These are phyloP conservation scores for Geophilus truncorum DNA, from an alignment of 2,888 invertebrate genomes.

Conservation along the genomic window DNA sequence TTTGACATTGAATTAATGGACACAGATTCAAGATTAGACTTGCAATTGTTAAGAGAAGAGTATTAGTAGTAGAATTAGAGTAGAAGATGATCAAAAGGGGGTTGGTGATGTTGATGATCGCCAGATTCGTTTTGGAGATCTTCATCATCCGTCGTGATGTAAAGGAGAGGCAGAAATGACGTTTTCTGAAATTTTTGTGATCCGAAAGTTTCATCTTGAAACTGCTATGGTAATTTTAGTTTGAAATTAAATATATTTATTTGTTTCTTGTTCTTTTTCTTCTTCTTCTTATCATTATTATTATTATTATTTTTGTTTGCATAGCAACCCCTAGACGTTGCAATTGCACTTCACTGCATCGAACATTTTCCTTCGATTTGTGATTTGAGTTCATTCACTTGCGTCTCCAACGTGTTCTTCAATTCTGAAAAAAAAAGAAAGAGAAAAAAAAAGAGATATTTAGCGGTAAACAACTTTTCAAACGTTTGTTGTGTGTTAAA, in stretches of 20 bases:
- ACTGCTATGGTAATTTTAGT: background rate
- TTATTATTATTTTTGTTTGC: background rate
- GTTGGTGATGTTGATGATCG: background rate
- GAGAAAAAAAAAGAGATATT: background rate
- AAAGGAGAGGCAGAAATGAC: background rate
- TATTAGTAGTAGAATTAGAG: slow-evolving; percentile 4
- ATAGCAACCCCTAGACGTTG: background rate
- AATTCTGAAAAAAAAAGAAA: slow-evolving; percentile 68
- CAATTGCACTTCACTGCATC: slow-evolving; percentile 40
- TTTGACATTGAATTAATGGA: slow-evolving; percentile 3
- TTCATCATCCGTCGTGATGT: background rate
- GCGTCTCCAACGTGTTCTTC: slow-evolving; percentile 95
- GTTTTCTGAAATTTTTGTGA: background rate
- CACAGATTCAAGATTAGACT: background rate
- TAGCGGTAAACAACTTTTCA: background rate
- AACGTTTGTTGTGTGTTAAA: no score
- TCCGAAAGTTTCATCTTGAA: background rate
- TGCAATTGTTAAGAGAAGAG: background rate
- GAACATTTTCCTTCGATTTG: slow-evolving; percentile 82
- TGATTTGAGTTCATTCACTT: slow-evolving; percentile 93
- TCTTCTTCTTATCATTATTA: background rate
- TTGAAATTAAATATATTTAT: background rate
- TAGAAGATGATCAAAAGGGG: background rate
- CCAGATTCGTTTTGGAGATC: background rate
- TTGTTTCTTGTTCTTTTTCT: background rate